Percentiles rank a stretch among this genome's conserved stretches.
phyloP scores from a whole-genome alignment of 2,113 vertebrate genomes.

The Indicator maculatus region DNA sequence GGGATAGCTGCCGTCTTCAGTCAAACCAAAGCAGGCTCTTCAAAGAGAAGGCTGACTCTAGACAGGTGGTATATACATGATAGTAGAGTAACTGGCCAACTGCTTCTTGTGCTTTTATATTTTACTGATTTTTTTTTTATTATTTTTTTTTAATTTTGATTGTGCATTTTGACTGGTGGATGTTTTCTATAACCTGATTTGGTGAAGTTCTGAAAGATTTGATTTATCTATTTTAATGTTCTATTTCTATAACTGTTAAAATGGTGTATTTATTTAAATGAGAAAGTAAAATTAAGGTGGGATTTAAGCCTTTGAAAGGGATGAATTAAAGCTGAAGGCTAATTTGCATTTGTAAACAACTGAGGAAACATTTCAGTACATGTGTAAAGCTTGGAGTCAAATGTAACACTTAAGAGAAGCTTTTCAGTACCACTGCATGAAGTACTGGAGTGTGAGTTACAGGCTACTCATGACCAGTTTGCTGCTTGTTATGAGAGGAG shows the following conservation, averaged over 20 bases:
- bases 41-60: constrained; percentile 85
- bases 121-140: constrained; percentile 43
- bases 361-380: background rate
- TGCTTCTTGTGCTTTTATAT: constrained; percentile 75
- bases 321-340: background rate
- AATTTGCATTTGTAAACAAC: background rate
- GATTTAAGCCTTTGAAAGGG: background rate
- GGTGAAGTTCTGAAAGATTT: constrained; percentile 24
- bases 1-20: constrained; percentile 87
- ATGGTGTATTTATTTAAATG: background rate
- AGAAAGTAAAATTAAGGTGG: background rate
- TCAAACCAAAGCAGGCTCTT: constrained; percentile 84
- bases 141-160: background rate
- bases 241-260: constrained; percentile 40
- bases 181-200: constrained; percentile 40
- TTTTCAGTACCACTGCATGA: background rate
- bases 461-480: background rate
- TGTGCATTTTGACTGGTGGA: constrained; percentile 65
- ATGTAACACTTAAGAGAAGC: background rate
- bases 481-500: background rate
- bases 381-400: background rate
- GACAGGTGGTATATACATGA: constrained; percentile 82
- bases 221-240: constrained; percentile 14
- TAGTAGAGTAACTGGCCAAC: constrained; percentile 81
- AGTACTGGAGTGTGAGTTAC: background rate